A percentile compares a stretch with the other conserved stretches of the same genome.
These are phyloP conservation scores for Galeopterus variegatus DNA, from an alignment of 2,113 vertebrate species.

Conservation along the genomic window DNA sequence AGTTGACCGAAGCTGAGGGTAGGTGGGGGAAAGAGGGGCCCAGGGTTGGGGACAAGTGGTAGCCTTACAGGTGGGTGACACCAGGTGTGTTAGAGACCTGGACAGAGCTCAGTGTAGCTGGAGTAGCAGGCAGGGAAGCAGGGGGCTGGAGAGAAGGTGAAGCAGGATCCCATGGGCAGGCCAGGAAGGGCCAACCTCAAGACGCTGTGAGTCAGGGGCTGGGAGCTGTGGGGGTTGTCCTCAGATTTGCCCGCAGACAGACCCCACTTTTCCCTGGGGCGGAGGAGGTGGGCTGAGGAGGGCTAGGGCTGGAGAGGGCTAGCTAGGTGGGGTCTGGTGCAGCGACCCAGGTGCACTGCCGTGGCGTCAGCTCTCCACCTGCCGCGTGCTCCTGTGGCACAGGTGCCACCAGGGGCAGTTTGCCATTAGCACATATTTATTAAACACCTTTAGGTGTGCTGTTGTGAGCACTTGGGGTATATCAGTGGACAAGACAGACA, in stretches of 20 bases:
- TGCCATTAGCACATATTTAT: too few species aligned
- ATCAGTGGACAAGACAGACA: too few species aligned
- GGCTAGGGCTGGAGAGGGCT: neutral
- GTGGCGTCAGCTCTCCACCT: neutral
- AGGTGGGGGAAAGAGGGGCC: neutral
- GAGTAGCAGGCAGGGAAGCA: neutral
- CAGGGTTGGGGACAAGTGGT: neutral
- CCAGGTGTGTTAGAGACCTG: neutral
- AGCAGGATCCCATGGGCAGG: rapidly evolving
- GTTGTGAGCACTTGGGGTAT: too few species aligned
- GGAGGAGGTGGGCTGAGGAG: neutral
- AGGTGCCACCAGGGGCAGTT: too few species aligned
- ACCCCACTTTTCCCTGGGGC: neutral
- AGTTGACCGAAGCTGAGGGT: neutral
- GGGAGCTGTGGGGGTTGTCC: neutral
- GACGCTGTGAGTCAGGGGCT: neutral
- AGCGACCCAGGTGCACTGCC: too few species aligned
- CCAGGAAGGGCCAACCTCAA: rapidly evolving
- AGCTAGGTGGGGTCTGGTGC: neutral
- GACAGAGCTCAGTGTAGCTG: neutral
- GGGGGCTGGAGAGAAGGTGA: neutral
- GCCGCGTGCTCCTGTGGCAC: neutral
- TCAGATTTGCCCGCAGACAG: neutral
- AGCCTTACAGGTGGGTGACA: neutral
- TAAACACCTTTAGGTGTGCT: too few species aligned